These are phyloP conservation scores for Pogonocichla stellata DNA, from an alignment of 2,113 vertebrate genomes.

Conservation along the genomic window DNA sequence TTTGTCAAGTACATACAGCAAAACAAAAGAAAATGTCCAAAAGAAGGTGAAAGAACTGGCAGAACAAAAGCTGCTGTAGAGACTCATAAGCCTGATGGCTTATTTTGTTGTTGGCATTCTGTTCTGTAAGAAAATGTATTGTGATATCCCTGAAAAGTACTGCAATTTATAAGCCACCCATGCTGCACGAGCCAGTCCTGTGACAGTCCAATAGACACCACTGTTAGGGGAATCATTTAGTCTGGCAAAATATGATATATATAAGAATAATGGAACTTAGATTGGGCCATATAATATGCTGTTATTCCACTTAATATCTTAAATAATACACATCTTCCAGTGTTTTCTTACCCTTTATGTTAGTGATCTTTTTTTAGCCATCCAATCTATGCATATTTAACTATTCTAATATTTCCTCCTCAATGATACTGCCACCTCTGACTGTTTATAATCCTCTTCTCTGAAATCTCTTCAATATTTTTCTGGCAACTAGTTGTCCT, in stretches of 20 bases:
- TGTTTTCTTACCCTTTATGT: neutral
- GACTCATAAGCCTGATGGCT: neutral
- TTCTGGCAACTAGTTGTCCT: neutral
- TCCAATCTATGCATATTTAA: neutral
- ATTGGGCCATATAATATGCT: neutral
- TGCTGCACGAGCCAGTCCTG: neutral
- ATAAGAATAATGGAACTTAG: neutral
- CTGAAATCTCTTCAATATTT: neutral
- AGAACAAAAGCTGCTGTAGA: neutral
- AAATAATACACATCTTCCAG: neutral
- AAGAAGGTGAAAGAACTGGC: neutral
- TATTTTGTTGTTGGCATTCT: neutral
- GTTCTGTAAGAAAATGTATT: neutral
- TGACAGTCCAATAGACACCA: neutral
- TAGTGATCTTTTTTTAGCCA: neutral
- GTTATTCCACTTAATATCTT: neutral
- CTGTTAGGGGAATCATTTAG: neutral
- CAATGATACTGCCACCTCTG: neutral
- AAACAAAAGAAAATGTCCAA: neutral
- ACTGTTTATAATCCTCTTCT: neutral
- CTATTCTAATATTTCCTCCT: neutral
- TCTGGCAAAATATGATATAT: neutral
- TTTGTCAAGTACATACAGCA: neutral
- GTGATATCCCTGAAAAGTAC: neutral
- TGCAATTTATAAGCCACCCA: neutral